phyloP scores from a whole-genome alignment of 2,797 vertebrate genomes.

The Urosaurus nigricauda region DNA sequence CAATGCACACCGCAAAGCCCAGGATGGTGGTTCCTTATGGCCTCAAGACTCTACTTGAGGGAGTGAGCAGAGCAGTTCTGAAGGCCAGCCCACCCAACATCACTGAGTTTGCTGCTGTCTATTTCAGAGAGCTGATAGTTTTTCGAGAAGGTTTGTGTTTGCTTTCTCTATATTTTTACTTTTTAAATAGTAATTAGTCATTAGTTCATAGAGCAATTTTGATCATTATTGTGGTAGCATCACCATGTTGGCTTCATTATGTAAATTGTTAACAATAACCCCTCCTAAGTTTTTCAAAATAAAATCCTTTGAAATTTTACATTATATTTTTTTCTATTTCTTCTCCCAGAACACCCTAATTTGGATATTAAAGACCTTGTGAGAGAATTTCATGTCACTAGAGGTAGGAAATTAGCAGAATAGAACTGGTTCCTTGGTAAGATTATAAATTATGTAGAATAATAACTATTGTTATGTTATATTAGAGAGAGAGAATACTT shows the following conservation, averaged over 20 bases:
- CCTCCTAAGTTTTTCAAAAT: background rate
- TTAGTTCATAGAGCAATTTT: background rate
- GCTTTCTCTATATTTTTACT: background rate
- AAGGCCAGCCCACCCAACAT: slow-evolving; percentile 69
- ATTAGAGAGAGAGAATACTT: too few species aligned
- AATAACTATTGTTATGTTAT: too few species aligned
- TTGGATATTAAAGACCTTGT: slow-evolving; percentile 74
- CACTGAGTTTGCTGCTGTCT: slow-evolving; percentile 72
- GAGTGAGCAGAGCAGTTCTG: slow-evolving; percentile 73
- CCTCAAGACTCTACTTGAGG: slow-evolving; percentile 76
- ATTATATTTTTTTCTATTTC: slow-evolving; percentile 2
- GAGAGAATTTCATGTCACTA: slow-evolving; percentile 67
- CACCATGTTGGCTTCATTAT: background rate
- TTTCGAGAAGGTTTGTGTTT: slow-evolving; percentile 77
- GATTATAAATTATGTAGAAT: background rate
- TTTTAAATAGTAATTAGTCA: background rate
- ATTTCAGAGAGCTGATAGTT: slow-evolving; percentile 74
- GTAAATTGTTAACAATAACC: background rate
- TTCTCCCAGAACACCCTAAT: slow-evolving; percentile 66
- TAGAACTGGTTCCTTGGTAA: background rate
- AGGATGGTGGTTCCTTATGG: slow-evolving; percentile 71
- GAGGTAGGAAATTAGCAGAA: slow-evolving; percentile 64
- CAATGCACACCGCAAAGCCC: slow-evolving; percentile 70
- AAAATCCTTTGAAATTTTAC: background rate
- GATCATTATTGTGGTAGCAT: background rate